Base-by-base conservation (phyloP, 2,888 invertebrate species). In the Eumacrocentrus americanus region DNA sequence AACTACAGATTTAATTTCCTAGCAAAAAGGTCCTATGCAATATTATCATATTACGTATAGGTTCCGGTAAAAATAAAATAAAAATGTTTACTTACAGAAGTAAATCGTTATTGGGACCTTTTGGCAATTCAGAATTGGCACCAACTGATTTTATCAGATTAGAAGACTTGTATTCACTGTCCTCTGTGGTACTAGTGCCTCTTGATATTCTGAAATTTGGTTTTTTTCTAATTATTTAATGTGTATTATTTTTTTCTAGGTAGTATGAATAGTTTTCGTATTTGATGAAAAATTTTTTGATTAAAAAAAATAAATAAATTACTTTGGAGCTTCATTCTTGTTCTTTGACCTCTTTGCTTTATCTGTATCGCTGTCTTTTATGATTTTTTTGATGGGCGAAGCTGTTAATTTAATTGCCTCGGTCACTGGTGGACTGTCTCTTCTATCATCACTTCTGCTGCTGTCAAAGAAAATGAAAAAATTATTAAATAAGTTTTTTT, bases 41-140 rank as follows among this genome's bases (percentile, higher is more conserved):
- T n/a, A n/a, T n/a, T n/a, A n/a, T n/a, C n/a, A n/a, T n/a, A n/a
- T n/a, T n/a, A n/a, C n/a, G n/a, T n/a, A n/a, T n/a, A n/a, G n/a
- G n/a, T n/a, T n/a, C n/a, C n/a, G n/a, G n/a, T n/a, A n/a, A n/a
- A n/a, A n/a, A n/a, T n/a, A n/a, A n/a, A n/a, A n/a, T n/a, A n/a
- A n/a, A n/a, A n/a, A n/a, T n/a, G n/a, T n/a, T n/a, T 48, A 87
- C 90, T 85, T 84, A 94, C 94, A 94, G 79, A 25, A 94, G 82
- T 22, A 92, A 80, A 70, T 87, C 86, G 72, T 92, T 91, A 75
- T 91, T 88, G 0, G 94, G 88, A 54, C 95, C 95, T 74, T 88
- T 89, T n/a, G 86, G 83, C n/a, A 90, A 82, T 42, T 84, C 81
- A 1, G 87, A 79, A 82, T 94, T 89, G 22, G 91, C 89, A 18